Conservation (phyloP, 2,113 vertebrate genomes). For the Myanophis thanlyinensis region DNA sequence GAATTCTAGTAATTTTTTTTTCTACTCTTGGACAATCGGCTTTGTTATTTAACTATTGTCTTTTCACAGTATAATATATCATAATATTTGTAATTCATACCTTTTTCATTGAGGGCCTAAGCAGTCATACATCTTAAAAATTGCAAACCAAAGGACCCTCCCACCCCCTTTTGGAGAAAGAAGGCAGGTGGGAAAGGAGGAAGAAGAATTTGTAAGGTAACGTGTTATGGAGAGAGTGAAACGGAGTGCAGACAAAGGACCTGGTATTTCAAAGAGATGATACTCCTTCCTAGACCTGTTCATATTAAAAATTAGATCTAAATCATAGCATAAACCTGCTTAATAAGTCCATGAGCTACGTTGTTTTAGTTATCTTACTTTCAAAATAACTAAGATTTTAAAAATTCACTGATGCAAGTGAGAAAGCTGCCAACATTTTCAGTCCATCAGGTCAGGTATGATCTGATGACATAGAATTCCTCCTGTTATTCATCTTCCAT, state of each 20-base stretch:
- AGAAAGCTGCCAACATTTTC: neutral
- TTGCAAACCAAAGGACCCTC: conserved; percentile 27
- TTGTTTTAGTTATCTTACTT: fast-evolving
- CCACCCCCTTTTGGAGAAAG: neutral
- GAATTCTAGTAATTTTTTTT: conserved; percentile 66
- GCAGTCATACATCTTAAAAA: conserved; percentile 54
- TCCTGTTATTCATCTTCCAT: neutral
- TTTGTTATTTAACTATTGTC: conserved; percentile 74
- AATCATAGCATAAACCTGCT: neutral
- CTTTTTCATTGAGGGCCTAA: conserved; percentile 56
- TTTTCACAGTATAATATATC: conserved; percentile 71
- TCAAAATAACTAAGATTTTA: conserved; percentile 17
- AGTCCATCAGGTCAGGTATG: neutral
- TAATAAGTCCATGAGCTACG: neutral
- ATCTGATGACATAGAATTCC: neutral
- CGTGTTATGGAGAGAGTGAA: conserved; percentile 37
- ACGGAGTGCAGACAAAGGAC: conserved; percentile 57
- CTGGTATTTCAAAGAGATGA: neutral
- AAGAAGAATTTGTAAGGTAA: conserved; percentile 22
- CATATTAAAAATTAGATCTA: neutral
- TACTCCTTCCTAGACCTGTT: conserved; percentile 5
- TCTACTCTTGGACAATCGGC: conserved; percentile 39
- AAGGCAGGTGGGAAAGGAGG: neutral
- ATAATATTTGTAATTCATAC: conserved; percentile 68
- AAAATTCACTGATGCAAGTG: neutral